These are phyloP conservation scores for Bembecia ichneumoniformis DNA, from an alignment of 2,888 invertebrate species.

Conservation along the genomic window DNA sequence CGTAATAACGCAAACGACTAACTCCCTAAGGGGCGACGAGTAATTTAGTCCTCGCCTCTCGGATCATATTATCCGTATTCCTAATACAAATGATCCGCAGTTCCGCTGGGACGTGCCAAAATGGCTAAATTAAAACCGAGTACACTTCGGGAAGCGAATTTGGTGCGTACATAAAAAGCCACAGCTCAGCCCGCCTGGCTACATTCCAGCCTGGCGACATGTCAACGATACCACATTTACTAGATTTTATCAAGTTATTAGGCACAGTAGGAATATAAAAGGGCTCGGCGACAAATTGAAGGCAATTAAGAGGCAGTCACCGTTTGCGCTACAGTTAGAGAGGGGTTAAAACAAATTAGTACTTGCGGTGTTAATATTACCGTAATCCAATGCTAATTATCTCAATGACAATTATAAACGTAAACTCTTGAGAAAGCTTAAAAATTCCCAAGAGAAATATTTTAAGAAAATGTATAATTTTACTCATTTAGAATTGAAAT, in stretches of 20 bases:
- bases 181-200: constrained; percentile 31
- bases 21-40: constrained; percentile 23
- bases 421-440: neutral
- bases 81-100: constrained; percentile 54
- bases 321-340: neutral
- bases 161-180: constrained; percentile 48
- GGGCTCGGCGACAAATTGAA: constrained; percentile 9
- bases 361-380: constrained; percentile 12
- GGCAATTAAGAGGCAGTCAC: constrained; percentile 11
- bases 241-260: constrained; percentile 23
- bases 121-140: constrained; percentile 63
- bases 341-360: constrained; percentile 1
- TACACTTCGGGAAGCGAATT: constrained; percentile 38
- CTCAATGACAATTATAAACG: constrained; percentile 9
- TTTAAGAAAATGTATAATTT: too few species aligned
- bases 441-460: too few species aligned
- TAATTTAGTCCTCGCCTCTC: constrained; percentile 39
- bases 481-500: too few species aligned
- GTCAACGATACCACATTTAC: constrained; percentile 23
- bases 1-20: constrained; percentile 31
- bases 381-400: constrained; percentile 16
- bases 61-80: constrained; percentile 51
- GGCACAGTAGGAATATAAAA: constrained; percentile 15
- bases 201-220: constrained; percentile 36
- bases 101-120: constrained; percentile 59